Evolutionary conservation across 2,797 vertebrate species (phyloP), one percentile per base, ranked within the genome.

Genomic region (Choloepus didactylus): DNA sequence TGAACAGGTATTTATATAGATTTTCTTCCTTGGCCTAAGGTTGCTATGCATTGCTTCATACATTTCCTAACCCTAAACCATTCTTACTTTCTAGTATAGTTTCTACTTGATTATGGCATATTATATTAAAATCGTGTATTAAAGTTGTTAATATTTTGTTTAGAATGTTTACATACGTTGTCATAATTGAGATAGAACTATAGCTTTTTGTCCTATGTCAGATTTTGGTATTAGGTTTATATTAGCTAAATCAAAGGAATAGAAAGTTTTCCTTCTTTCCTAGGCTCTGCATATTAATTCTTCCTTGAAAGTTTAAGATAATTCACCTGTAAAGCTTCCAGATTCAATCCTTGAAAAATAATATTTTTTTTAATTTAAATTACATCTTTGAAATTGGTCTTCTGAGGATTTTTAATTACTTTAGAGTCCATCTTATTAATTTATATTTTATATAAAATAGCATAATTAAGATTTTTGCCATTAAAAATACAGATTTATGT

Each of bases 391-490:
- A 54, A 19, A 25, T 27, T 54, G 3, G 11, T 72, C 60, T 87
- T 90, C 59, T 27, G 49, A 83, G 19, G 25, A 41, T 94, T 83
- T 91, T 16, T 62, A 49, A 79, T 89, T 95, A 91, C 83, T 69
- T 84, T 94, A 72, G 23, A 82, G 46, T 38, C 29, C 29, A 60
- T 54, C 27, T 67, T 89, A 25, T 56, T 84, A 67, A 82, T 49
- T 88, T 88, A 41, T 46, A 79, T 54, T 81, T 87, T 81, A 12
- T 59, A 35, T 83, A 60, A 77, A 87, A 96, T 69, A 51, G 5
- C 35, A 67, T 15, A 35, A 56, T 35, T 79, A n/a, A 60, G 7
- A 46, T 75, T 75, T 77, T 93, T 92, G 38, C n/a, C n/a, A 91
- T 29, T 73, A 59, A 67, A 44, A 82, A 69, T 62, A 38, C 21